phyloP scores from a whole-genome alignment of 1,140 invertebrate species.

The Philotrypesis tridentata region DNA sequence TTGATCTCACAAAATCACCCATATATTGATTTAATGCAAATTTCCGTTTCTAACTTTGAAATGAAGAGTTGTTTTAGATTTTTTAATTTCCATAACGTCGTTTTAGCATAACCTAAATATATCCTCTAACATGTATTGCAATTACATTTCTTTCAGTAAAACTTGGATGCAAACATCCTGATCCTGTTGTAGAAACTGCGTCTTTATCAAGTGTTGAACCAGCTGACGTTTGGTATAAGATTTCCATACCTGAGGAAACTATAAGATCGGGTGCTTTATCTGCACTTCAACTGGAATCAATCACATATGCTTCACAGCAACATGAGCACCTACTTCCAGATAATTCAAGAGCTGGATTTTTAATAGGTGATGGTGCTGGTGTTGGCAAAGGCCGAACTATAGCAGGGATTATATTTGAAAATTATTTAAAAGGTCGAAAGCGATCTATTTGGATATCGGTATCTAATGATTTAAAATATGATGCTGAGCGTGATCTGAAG shows the following conservation, averaged over 20 bases:
- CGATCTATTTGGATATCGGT: constrained; percentile 98
- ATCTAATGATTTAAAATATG: constrained; percentile 98
- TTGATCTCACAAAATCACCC: no score
- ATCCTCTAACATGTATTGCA: no score
- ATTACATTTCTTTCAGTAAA: constrained; percentile 80
- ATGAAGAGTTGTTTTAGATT: no score
- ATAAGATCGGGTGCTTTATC: constrained; percentile 92
- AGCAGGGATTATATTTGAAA: constrained; percentile 98
- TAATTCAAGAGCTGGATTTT: constrained; percentile 93
- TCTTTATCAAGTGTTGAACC: constrained; percentile 97
- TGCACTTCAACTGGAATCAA: constrained; percentile 96
- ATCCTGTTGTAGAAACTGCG: constrained; percentile 99
- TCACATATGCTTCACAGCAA: constrained; percentile 96
- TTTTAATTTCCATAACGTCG: no score
- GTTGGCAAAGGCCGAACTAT: constrained; percentile 99
- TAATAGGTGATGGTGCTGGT: constrained; percentile 98
- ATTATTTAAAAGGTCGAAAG: constrained; percentile 94
- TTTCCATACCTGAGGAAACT: constrained; percentile 89
- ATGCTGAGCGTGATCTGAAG: constrained; percentile 95
- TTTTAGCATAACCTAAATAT: no score
- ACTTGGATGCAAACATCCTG: constrained; percentile 96
- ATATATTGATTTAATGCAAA: no score
- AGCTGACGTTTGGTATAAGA: constrained; percentile 92
- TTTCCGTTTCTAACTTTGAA: no score
- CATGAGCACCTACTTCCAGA: constrained; percentile 94